Percentiles rank a stretch among this genome's conserved stretches.
Conservation (phyloP, 2,113 vertebrate species). For the Myanophis thanlyinensis region DNA sequence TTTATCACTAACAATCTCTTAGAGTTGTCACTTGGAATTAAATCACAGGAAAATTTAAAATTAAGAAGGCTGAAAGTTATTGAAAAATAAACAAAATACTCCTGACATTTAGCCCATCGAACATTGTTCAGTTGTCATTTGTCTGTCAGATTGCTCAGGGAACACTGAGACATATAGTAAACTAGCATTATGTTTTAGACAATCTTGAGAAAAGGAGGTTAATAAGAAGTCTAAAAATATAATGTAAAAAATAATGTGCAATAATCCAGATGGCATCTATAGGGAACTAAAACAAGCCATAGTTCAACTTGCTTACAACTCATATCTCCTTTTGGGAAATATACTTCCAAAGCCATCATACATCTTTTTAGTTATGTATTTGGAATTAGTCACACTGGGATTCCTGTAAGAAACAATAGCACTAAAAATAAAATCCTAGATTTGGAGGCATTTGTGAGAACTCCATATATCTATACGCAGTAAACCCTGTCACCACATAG, state of each 20-base stretch:
- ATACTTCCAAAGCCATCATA: conserved; percentile 23
- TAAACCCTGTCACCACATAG: background rate
- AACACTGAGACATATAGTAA: conserved; percentile 24
- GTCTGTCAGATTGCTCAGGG: conserved; percentile 49
- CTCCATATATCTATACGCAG: background rate
- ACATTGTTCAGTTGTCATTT: conserved; percentile 51
- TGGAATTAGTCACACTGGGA: background rate
- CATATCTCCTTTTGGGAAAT: conserved; percentile 33
- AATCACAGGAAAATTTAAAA: background rate
- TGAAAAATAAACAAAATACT: conserved; percentile 13
- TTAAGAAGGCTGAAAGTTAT: background rate
- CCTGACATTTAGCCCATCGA: conserved; percentile 38
- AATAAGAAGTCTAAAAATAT: conserved; percentile 54
- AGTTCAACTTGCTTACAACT: conserved; percentile 26
- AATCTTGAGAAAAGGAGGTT: conserved; percentile 57
- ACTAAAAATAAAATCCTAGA: conserved; percentile 13
- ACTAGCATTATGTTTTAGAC: conserved; percentile 49
- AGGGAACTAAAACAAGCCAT: conserved; percentile 30
- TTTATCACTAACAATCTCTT: background rate
- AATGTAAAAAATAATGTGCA: conserved; percentile 38
- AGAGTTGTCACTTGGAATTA: background rate
- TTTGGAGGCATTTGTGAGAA: background rate
- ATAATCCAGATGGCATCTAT: conserved; percentile 34
- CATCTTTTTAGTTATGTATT: conserved; percentile 13
- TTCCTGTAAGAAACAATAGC: background rate